A percentile compares a stretch with the other conserved stretches of the same genome.
These are phyloP conservation scores for Drosophila triauraria DNA, from an alignment of 1,140 invertebrate genomes.

Conservation along the genomic window DNA sequence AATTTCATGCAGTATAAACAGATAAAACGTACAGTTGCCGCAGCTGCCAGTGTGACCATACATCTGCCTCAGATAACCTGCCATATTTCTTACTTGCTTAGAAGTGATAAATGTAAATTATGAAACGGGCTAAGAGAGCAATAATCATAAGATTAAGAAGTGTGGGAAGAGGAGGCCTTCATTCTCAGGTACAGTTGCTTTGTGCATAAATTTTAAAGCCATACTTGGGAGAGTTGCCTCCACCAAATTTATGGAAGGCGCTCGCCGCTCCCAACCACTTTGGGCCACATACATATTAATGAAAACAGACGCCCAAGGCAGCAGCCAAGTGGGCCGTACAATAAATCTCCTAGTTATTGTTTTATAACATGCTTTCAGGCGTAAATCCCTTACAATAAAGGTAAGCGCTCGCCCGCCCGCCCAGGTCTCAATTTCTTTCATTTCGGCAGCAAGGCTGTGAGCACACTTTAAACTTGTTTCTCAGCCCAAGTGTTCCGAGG, in stretches of 20 bases:
- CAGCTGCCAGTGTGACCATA: neutral
- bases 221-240: neutral
- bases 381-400: conserved; percentile 69
- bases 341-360: conserved; percentile 80
- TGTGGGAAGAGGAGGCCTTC: neutral
- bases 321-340: conserved; percentile 16
- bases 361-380: conserved; percentile 60
- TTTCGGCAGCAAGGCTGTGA: conserved; percentile 30
- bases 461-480: conserved; percentile 66
- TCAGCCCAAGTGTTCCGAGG: conserved; percentile 44
- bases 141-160: conserved; percentile 2
- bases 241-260: conserved; percentile 46
- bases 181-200: conserved; percentile 14
- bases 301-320: conserved; percentile 29
- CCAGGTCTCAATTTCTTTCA: conserved; percentile 43
- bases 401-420: neutral
- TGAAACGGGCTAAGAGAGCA: neutral
- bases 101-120: conserved; percentile 22
- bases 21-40: neutral
- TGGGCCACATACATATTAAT: conserved; percentile 42
- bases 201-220: conserved; percentile 9
- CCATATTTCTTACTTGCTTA: neutral
- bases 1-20: too few species aligned
- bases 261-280: neutral
- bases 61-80: neutral